Conservation (phyloP, 30 jellyfish, hydroid and myxozoan species). For the Pelagia noctiluca region DNA sequence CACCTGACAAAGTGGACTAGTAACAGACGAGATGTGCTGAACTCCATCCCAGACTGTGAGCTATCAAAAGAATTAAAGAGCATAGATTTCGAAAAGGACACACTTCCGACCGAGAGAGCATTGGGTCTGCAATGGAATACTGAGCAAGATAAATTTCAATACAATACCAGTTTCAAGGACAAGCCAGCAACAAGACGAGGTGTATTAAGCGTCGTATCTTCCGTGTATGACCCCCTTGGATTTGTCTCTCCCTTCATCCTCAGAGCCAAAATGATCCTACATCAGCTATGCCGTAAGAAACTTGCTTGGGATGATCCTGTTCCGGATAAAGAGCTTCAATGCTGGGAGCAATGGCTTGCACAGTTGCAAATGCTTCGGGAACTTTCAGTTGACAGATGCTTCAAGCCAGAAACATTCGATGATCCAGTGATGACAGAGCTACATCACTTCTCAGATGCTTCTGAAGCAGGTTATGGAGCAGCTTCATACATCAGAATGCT, state of each 20-base stretch:
- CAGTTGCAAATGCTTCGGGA: conserved; percentile 15
- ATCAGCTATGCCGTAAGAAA: conserved; percentile 12
- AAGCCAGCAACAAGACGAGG: conserved; percentile 49
- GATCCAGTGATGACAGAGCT: not conserved
- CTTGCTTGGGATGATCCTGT: conserved; percentile 46
- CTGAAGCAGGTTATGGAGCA: conserved; percentile 54
- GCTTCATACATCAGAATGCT: conserved; percentile 19
- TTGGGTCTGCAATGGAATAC: conserved; percentile 48
- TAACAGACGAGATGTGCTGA: conserved; percentile 11
- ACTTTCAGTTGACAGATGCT: not conserved
- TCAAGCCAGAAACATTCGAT: conserved; percentile 28
- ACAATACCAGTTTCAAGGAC: not conserved
- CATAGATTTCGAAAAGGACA: conserved; percentile 29
- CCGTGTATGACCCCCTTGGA: conserved; percentile 65
- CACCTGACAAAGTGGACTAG: conserved; percentile 35
- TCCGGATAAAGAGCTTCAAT: conserved; percentile 1
- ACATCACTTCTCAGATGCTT: conserved; percentile 54
- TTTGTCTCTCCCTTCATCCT: conserved; percentile 52
- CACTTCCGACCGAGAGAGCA: conserved; percentile 40
- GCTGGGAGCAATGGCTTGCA: conserved; percentile 35
- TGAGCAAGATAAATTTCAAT: conserved; percentile 8
- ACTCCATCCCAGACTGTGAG: conserved; percentile 1
- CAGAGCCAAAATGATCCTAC: conserved; percentile 52
- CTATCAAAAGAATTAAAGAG: conserved; percentile 20
- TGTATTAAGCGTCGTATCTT: conserved; percentile 15